Base-by-base conservation (phyloP, 1,140 invertebrate species). In the Tyrophagus putrescentiae region DNA sequence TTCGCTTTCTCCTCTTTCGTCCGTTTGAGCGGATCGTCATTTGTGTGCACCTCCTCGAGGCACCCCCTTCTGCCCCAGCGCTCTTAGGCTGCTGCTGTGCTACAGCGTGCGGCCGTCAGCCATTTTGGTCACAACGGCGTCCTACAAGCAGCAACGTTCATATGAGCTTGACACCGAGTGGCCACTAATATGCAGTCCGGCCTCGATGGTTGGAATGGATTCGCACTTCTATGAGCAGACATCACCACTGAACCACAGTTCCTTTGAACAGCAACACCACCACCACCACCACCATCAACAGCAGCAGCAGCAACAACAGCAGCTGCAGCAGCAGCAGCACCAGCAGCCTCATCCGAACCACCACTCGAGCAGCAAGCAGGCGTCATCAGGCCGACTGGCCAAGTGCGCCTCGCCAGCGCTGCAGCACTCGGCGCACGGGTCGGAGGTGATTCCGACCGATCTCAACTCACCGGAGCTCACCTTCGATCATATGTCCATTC, bases 381-480 rank as follows among this genome's bases (percentile, higher is more conserved):
- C 42, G 31, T 5, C 50, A 18, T n/a, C 52, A 42, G 21, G 58
- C 32, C 29, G 29, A 11, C 13, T 25, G 6, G 1, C 59, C 23
- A 34, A 60, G 45, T 28, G 45, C 9, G 21, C 13, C 27, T 33
- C 45, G 39, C 27, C 45, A 32, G 16, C 25, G 36, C 27, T 31
- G 13, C 41, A 54, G n/a, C 58, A 53, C n/a, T 21, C 57, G 9
- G 29, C 27, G 18, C 52, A 60, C 21, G 33, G 28, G 3, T 58
- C 50, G 45, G 45, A 32, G 1, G 57, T 31, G 57, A 31, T 60
- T 4, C 23, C 61, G n/a, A 61, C 65, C n/a, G 65, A 66, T 59
- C 62, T 66, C 28, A 64, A 59, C 31, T 44, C 62, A 11, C 64
- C 64, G 31, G 65, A 66, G 39, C 60, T 66, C 25, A 65, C 65